A percentile compares a stretch with the other conserved stretches of the same genome.
These are phyloP conservation scores for Cataglyphis livida DNA, from an alignment of 2,888 invertebrate species.

Conservation along the genomic window DNA sequence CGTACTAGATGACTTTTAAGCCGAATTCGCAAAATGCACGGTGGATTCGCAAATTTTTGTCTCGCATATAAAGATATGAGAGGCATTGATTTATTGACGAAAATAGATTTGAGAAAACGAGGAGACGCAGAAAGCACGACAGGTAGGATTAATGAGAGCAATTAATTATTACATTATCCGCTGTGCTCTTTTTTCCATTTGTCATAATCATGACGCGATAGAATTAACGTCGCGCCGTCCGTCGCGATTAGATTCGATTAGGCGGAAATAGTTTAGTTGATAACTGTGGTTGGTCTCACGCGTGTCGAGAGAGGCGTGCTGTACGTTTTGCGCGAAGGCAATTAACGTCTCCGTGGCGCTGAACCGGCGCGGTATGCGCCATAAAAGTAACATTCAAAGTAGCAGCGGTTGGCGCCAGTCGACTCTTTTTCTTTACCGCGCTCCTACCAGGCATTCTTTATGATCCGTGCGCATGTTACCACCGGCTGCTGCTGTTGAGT, in stretches of 20 bases:
- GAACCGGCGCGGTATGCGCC: constrained; percentile 75
- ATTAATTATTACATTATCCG: constrained; percentile 18
- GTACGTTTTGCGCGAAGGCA: constrained; percentile 64
- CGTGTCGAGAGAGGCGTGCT: constrained; percentile 26
- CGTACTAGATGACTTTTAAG: constrained; percentile 45
- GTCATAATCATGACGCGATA: constrained; percentile 38
- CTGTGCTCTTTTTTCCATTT: neutral
- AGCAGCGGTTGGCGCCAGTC: constrained; percentile 80
- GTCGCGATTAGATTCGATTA: constrained; percentile 26
- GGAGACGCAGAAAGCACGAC: neutral
- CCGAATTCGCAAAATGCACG: constrained; percentile 30
- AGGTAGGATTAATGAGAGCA: neutral
- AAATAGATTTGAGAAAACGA: neutral
- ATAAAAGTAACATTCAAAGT: constrained; percentile 81
- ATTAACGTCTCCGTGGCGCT: constrained; percentile 70
- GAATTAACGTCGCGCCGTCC: constrained; percentile 18
- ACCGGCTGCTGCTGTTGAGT: constrained; percentile 18
- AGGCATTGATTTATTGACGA: neutral
- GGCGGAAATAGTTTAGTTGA: constrained; percentile 40
- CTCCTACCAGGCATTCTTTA: constrained; percentile 77
- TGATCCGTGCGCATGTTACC: constrained; percentile 71
- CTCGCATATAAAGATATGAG: neutral
- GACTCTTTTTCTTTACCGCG: constrained; percentile 75
- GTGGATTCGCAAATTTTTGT: constrained; percentile 35
- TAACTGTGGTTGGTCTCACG: constrained; percentile 20